phyloP scores from a whole-genome alignment of 2,888 invertebrate genomes.

The Phanerotoma sp. region DNA sequence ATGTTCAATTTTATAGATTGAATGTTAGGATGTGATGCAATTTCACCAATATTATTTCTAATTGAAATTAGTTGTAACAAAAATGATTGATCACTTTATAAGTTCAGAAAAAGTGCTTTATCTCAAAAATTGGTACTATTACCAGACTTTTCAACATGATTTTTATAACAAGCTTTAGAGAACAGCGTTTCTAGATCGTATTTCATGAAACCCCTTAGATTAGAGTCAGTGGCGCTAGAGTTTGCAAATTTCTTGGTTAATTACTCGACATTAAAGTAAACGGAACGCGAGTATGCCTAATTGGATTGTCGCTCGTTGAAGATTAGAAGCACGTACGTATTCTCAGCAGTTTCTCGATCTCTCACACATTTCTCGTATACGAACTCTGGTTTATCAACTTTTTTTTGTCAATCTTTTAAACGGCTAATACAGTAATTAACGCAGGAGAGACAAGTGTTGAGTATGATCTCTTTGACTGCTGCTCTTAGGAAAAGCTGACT shows the following conservation, averaged over 20 bases:
- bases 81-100: no score
- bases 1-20: no score
- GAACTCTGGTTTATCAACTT: constrained; percentile 20
- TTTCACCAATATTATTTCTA: no score
- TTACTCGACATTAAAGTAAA: constrained; percentile 37
- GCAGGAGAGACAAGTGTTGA: neutral
- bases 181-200: no score
- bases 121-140: no score
- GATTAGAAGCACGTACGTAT: constrained; percentile 33
- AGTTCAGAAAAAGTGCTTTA: no score
- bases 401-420: constrained; percentile 5
- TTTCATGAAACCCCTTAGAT: no score
- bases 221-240: constrained; percentile 15
- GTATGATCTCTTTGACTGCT: neutral
- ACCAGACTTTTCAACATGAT: no score
- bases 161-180: no score
- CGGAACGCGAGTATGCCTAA: constrained; percentile 34
- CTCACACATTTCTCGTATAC: neutral
- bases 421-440: constrained; percentile 23
- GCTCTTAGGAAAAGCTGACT: no score
- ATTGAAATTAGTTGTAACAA: no score
- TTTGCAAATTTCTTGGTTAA: constrained; percentile 36
- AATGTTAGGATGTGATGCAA: no score
- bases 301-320: constrained; percentile 36
- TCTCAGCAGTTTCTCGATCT: constrained; percentile 2